These are phyloP conservation scores for Phataginus tricuspis DNA, from an alignment of 2,797 vertebrate species.

Conservation along the genomic window DNA sequence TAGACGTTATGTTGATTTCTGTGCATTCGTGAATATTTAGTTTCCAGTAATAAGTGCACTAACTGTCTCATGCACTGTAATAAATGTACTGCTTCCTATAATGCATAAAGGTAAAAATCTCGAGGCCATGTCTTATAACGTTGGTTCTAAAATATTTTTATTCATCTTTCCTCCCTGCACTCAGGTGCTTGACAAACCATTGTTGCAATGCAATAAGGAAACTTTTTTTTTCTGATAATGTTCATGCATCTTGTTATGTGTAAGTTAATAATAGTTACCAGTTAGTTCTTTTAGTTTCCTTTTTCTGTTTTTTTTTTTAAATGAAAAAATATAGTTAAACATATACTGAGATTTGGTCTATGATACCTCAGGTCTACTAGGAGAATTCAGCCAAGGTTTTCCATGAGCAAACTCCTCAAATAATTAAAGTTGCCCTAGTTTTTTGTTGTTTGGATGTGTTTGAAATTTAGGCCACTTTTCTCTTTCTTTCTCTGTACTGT, in stretches of 20 bases:
- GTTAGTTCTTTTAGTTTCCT: background rate
- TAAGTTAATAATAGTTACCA: background rate
- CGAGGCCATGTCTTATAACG: no score
- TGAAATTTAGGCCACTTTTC: background rate
- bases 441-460: background rate
- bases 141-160: background rate
- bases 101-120: background rate
- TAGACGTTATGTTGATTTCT: background rate
- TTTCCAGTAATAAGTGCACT: background rate
- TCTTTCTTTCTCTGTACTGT: background rate
- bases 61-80: background rate
- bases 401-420: fast-evolving
- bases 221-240: background rate
- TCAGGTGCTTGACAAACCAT: background rate
- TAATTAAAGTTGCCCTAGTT: fast-evolving
- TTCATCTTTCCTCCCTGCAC: background rate
- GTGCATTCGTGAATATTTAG: background rate
- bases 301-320: background rate
- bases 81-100: background rate
- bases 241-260: fast-evolving
- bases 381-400: background rate
- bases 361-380: fast-evolving
- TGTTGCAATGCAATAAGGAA: fast-evolving
- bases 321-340: background rate
- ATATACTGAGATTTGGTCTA: background rate